Evolutionary conservation across 2,113 vertebrate genomes (phyloP).

Genomic region (Anguilla japonica): DNA sequence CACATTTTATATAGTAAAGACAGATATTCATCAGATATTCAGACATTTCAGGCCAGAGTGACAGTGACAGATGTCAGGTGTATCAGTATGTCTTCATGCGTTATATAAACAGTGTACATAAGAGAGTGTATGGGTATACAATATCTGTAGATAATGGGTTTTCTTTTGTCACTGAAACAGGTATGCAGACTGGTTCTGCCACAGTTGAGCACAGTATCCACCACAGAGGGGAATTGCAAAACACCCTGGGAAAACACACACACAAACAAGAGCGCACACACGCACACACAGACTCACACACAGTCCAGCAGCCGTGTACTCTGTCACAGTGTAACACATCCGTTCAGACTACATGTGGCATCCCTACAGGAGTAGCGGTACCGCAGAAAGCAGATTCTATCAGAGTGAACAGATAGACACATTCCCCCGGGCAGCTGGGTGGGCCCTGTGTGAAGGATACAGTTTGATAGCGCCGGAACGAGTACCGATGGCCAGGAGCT

Average conservation of each 20-base stretch:
- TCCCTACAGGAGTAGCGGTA: not conserved
- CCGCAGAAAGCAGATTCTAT: not conserved
- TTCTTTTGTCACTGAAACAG: constrained; percentile 29
- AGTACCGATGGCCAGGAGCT: constrained; percentile 90
- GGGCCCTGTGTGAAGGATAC: constrained; percentile 76
- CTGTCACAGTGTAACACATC: constrained; percentile 5
- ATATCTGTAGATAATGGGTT: constrained; percentile 5
- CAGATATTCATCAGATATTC: not conserved
- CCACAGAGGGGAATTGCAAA: constrained; percentile 32
- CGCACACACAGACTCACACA: constrained; percentile 5
- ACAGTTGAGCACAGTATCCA: constrained; percentile 35
- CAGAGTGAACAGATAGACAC: not conserved
- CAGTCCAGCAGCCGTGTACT: constrained; percentile 5
- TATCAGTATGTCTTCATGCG: not conserved
- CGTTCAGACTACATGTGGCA: constrained; percentile 18
- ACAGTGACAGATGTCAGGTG: not conserved
- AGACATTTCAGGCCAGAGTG: not conserved
- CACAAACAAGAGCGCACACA: constrained; percentile 13
- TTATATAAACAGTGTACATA: not conserved
- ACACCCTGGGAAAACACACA: constrained; percentile 49
- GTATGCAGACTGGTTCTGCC: constrained; percentile 43
- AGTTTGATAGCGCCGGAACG: constrained; percentile 94
- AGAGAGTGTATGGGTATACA: not conserved
- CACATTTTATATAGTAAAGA: not conserved
- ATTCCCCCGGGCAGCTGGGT: not conserved